Conservation (phyloP, 2,113 vertebrate species). For the Okapia johnstoni region DNA sequence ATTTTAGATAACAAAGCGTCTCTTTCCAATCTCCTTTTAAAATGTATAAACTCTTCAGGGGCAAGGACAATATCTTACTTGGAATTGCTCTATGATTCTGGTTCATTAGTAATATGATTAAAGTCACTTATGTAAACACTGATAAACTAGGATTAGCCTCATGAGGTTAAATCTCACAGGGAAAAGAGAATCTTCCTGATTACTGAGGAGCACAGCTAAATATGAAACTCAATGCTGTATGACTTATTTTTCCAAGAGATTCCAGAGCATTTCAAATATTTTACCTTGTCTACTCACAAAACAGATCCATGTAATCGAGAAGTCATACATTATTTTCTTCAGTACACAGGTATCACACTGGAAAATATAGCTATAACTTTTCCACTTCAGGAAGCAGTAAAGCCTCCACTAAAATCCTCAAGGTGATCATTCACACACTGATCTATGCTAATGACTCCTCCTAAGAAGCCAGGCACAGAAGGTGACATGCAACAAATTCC, state of each 20-base stretch:
- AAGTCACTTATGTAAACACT: neutral
- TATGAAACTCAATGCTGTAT: neutral
- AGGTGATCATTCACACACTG: conserved; percentile 56
- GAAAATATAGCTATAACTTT: conserved; percentile 65
- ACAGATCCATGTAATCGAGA: neutral
- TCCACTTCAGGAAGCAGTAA: conserved; percentile 60
- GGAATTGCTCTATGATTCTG: neutral
- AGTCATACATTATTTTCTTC: conserved; percentile 27
- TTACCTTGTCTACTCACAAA: conserved; percentile 39
- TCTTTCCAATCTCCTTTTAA: neutral
- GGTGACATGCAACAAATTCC: conserved; percentile 45
- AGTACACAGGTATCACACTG: neutral
- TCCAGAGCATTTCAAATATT: conserved; percentile 37
- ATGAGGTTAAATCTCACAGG: neutral
- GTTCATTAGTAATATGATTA: neutral
- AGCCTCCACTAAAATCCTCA: conserved; percentile 49
- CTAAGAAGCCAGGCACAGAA: conserved; percentile 38
- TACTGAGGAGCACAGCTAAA: neutral
- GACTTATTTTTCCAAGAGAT: conserved; percentile 1
- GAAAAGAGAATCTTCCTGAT: neutral
- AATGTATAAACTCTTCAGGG: neutral
- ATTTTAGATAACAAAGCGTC: neutral
- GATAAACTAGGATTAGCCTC: neutral
- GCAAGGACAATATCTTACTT: neutral
- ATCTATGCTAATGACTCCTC: conserved; percentile 60